Percentiles rank a stretch among this genome's conserved stretches.
These are phyloP conservation scores for Tetragnatha montana DNA, from an alignment of 2,888 invertebrate genomes.

Conservation along the genomic window DNA sequence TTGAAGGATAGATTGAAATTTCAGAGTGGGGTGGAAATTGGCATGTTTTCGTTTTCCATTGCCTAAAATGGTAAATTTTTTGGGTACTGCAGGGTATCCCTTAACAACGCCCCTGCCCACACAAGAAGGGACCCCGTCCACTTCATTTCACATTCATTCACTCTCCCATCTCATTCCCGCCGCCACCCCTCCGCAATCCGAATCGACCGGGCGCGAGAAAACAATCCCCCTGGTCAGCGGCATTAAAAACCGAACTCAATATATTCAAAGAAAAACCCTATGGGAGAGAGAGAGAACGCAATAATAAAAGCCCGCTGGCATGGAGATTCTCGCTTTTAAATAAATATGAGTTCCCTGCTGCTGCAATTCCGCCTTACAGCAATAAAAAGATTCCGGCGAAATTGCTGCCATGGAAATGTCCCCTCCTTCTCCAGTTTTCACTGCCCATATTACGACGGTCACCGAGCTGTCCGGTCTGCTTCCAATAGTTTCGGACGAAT, in stretches of 20 bases:
- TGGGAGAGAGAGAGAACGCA: slow-evolving; percentile 12
- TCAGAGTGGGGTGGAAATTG: too few relatives aligned
- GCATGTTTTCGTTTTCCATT: too few relatives aligned
- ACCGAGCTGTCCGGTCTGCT: slow-evolving; percentile 54
- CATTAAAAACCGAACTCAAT: slow-evolving; percentile 10
- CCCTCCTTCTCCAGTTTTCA: slow-evolving; percentile 59
- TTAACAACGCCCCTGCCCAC: too few relatives aligned
- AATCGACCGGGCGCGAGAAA: too few relatives aligned
- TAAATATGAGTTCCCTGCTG: slow-evolving; percentile 59
- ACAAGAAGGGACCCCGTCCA: too few relatives aligned
- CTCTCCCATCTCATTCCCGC: too few relatives aligned
- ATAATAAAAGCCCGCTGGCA: slow-evolving; percentile 3
- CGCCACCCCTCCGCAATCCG: too few relatives aligned
- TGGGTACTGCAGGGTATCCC: too few relatives aligned
- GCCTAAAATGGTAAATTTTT: too few relatives aligned
- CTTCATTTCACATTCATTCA: too few relatives aligned
- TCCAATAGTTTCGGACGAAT: slow-evolving; percentile 69
- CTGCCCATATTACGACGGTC: slow-evolving; percentile 68
- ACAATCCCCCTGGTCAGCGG: neutral
- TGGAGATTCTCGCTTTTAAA: slow-evolving; percentile 66
- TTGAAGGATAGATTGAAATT: too few relatives aligned
- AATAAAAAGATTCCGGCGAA: slow-evolving; percentile 67
- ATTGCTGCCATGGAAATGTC: slow-evolving; percentile 63
- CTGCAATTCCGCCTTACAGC: slow-evolving; percentile 61
- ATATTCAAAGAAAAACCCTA: slow-evolving; percentile 29